Evolutionary conservation across 2,888 invertebrate genomes (phyloP).

Genomic region (Drosophila barbarae): DNA sequence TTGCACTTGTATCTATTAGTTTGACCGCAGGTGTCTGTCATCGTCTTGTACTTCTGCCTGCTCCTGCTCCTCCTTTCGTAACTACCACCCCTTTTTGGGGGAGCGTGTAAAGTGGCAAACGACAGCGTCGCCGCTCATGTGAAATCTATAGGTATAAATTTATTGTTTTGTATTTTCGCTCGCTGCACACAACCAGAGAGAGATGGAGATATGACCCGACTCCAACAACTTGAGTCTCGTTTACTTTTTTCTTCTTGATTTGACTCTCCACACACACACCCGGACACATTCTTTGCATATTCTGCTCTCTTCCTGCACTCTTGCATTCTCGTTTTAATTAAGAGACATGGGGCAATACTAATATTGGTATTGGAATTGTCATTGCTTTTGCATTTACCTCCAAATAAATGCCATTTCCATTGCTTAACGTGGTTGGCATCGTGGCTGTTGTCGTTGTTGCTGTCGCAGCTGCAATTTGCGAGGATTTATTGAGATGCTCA

Average conservation of each 20-base stretch:
- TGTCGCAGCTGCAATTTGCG: slow-evolving; percentile 58
- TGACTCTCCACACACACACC: slow-evolving; percentile 6
- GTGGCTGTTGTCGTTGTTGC: slow-evolving; percentile 48
- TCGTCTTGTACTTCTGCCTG: slow-evolving; percentile 30
- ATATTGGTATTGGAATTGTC: slow-evolving; percentile 51
- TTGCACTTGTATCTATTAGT: background rate
- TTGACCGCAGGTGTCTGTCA: slow-evolving; percentile 37
- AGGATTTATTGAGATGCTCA: slow-evolving; percentile 77
- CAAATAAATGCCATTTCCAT: slow-evolving; percentile 76
- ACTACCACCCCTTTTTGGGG: slow-evolving; percentile 1
- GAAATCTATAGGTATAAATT: slow-evolving; percentile 73
- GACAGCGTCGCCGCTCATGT: slow-evolving; percentile 47
- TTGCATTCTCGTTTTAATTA: slow-evolving; percentile 42
- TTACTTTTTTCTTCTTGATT: slow-evolving; percentile 25
- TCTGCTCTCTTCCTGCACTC: slow-evolving; percentile 31
- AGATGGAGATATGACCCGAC: slow-evolving; percentile 16
- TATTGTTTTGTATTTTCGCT: slow-evolving; percentile 64
- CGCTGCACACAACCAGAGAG: slow-evolving; percentile 19
- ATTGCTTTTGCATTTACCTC: slow-evolving; percentile 64
- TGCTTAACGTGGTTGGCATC: slow-evolving; percentile 58
- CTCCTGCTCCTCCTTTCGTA: slow-evolving; percentile 1
- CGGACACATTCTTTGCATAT: slow-evolving; percentile 28
- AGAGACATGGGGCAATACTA: slow-evolving; percentile 39
- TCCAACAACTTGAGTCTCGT: slow-evolving; percentile 16
- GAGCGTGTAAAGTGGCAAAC: slow-evolving; percentile 49